Evolutionary conservation across 2,888 invertebrate genomes (phyloP).

Genomic region (Megastigmus dorsalis): DNA sequence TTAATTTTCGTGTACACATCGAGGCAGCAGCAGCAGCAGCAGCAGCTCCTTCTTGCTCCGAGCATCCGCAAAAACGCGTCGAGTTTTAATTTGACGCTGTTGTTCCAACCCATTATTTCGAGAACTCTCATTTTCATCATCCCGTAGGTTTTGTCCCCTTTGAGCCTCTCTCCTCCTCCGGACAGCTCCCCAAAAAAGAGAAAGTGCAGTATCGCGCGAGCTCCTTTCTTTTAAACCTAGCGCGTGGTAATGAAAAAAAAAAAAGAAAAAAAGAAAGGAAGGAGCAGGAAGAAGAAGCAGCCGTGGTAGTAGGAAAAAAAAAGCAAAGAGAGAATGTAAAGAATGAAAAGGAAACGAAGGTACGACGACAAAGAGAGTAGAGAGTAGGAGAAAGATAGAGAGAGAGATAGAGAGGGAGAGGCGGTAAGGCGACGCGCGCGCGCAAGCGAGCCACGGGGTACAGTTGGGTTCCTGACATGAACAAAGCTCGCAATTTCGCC

Average conservation of each 20-base stretch:
- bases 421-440: conserved; percentile 47
- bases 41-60: no score
- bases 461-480: conserved; percentile 64
- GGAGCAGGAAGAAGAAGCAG: conserved; percentile 42
- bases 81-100: no score
- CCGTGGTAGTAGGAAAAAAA: conserved; percentile 42
- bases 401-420: no score
- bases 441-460: no score
- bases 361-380: conserved; percentile 43
- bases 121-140: not conserved
- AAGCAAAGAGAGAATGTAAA: conserved; percentile 42
- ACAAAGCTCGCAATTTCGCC: conserved; percentile 70
- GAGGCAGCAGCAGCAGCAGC: no score
- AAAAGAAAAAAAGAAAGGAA: conserved; percentile 43
- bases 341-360: conserved; percentile 46
- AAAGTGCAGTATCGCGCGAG: conserved; percentile 13
- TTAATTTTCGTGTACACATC: no score
- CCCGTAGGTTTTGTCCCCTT: no score
- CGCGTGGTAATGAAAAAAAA: conserved; percentile 50
- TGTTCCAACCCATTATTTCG: not conserved
- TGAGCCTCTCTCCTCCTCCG: no score
- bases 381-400: no score
- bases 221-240: not conserved
- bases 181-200: no score
- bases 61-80: no score